Base-by-base conservation (phyloP, 2,797 vertebrate species). In the Toxotes lorentzi region DNA sequence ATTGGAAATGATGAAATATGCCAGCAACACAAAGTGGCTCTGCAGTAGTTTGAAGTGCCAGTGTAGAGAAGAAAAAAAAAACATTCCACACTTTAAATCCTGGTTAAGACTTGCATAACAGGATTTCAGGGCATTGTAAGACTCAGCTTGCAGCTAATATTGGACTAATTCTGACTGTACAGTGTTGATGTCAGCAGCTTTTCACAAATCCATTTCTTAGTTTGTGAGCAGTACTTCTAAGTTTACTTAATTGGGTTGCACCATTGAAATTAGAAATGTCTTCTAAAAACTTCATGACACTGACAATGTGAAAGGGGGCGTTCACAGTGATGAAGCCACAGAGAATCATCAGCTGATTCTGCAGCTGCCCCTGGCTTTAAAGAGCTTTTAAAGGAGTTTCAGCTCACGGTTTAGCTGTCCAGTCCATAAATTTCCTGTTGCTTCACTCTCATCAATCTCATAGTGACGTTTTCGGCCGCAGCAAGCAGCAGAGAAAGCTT, bases 1-100 rank as follows among this genome's bases (percentile, higher is more conserved):
- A 51, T 21, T 77, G 14, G 14, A 57, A 62, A 69, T 56, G 45
- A 41, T 59, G 47, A 53, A 70, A 70, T 59, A 57, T 64, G 45
- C 11, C 32, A 11, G 10, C 24, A 67, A 75, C 2, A 50, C 53
- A 56, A 64, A 34, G 23, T 16, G 30, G 3, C 61, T 67, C 56
- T 57, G 51, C 34, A 45, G 68, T n/a, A 13, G 16, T 34, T 41
- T 48, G 7, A 54, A n/a, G 14, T 51, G 19, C 27, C 48, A 62
- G 30, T 35, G 3, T 53, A 63, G 48, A 32, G 19, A 40, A 4
- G 27, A 58, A 30, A 16, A 32, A 54, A 54, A 54, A 5, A 27
- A 71, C 13, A 50, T 50, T 59, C 35, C 32, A 57, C 60, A 57
- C 45, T 6, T 57, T 27, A 27, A 67, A 62, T 30, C 59, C 30